Base-by-base conservation (phyloP, 2,888 invertebrate species). In the Neuroscelio doddi region DNA sequence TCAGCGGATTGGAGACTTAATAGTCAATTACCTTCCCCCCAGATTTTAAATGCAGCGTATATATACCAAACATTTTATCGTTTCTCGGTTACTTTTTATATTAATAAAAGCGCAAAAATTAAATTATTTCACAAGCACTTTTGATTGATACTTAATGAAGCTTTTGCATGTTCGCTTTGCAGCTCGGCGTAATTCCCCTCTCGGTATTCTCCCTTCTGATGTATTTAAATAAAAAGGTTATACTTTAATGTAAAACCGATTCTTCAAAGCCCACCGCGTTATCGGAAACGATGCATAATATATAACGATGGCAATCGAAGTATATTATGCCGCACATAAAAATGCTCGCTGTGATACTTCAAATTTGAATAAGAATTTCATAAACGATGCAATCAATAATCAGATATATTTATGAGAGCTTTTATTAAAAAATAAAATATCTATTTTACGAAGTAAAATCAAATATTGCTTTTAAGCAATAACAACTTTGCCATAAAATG, bases 341-440 rank as follows among this genome's bases (percentile, higher is more conserved):
- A 65, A 65, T 61, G 56, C 55, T 38, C 57, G 53, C 38, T 52
- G 57, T 55, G 66, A 61, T 58, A 58, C 50, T 50, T 39, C 15
- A 66, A 66, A 66, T 66, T 66, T 62, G 66, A 66, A 66, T 66
- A 66, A 66, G 61, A 66, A 66, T 66, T 66, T 66, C 66, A 62
- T 62, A 66, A 66, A 66, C 58, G 58, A 58, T 58, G 44, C 53
- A 42, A 50, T 30, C 39, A 46, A 45, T 52, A 30, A 49, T 56
- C 57, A 62, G 50, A 66, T 49, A 61, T 61, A 65, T 59, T 59
- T 55, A 42, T 21, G 29, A 3, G 30, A 14, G 46, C 50, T 58
- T 58, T 64, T 38, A 50, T 41, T 34, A 47, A 29, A 44, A 24
- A 1, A n/a, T 29, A 29, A 8, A 14, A 44, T 44, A 10, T 44